Percentiles rank a stretch among this genome's conserved stretches.
These are phyloP conservation scores for Natator depressus DNA, from an alignment of 2,113 vertebrate species.

Conservation along the genomic window DNA sequence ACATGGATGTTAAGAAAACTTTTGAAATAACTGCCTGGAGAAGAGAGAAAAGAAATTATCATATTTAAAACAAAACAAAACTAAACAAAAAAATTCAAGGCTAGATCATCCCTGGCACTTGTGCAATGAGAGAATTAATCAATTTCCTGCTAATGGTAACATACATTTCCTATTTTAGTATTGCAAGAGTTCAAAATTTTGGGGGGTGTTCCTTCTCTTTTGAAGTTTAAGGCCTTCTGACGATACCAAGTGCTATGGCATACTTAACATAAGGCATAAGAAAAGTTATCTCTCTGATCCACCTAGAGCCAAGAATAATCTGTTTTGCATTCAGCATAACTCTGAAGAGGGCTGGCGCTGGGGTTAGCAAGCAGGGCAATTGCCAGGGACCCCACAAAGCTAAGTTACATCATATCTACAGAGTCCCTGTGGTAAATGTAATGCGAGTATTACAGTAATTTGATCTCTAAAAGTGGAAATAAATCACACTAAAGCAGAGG, in stretches of 20 bases:
- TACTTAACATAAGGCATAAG: background rate
- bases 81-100: background rate
- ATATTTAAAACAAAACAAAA: background rate
- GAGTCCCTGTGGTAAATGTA: too few species aligned
- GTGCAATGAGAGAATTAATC: background rate
- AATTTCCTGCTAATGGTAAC: background rate
- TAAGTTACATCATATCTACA: too few species aligned
- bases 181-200: background rate
- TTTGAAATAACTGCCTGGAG: background rate
- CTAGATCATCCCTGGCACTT: background rate
- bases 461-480: too few species aligned
- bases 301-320: background rate
- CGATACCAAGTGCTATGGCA: fast-evolving
- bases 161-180: background rate
- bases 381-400: too few species aligned
- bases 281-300: fast-evolving
- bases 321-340: background rate
- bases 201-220: background rate
- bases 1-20: background rate
- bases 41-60: background rate
- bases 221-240: background rate
- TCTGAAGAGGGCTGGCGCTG: background rate
- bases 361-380: too few species aligned
- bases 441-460: too few species aligned
- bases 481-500: too few species aligned